Base-by-base conservation (phyloP, 2,113 vertebrate species). In the Aviceda subcristata region DNA sequence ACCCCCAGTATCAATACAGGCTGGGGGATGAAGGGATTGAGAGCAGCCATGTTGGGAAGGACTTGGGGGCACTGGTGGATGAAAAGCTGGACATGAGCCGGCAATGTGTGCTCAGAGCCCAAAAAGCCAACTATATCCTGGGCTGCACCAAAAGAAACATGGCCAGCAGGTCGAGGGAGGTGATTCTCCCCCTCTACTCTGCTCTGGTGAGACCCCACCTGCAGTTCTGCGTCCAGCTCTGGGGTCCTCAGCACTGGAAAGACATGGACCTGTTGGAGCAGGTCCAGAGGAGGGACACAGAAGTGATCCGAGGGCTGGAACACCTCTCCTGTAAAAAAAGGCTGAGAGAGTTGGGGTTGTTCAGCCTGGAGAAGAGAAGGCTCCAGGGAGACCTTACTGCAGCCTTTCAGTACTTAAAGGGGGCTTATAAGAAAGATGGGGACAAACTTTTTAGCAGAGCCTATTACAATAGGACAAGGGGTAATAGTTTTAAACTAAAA, bases 131-230 rank as follows among this genome's bases (percentile, higher is more conserved):
- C 26, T 0, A 0, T 1, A 8, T 23, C 29, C 38, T 83, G 29
- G 1, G 4, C 11, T 66, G 3, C 53, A 50, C n/a, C 46, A 32
- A 24, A 60, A 79, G 59, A 39, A 67, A 14, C 0, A 0, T 4
- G 22, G 46, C 8, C 74, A 50, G 24, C 11, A 85, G 23, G 32
- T 34, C 4, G 3, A 66, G n/a, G 43, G 64, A 77, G 10, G 8
- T 11, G 34, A 72, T 59, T 64, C 38, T 64, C 41, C 4, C 16
- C 23, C 46, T 79, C 59, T 56, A 2, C 34, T 84, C 26, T 2
- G 2, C 23, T 68, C 67, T 56, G 15, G 2, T 30, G 27, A 51
- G 55, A 63, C 3, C 34, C 11, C 41, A 46, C 14, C 16, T 22
- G 41, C 1, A 62, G 12, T 14, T 6, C 9, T 63, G 27, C 19